Evolutionary conservation across 2,888 invertebrate genomes (phyloP).

Genomic region (Aphidoletes aphidimyza): DNA sequence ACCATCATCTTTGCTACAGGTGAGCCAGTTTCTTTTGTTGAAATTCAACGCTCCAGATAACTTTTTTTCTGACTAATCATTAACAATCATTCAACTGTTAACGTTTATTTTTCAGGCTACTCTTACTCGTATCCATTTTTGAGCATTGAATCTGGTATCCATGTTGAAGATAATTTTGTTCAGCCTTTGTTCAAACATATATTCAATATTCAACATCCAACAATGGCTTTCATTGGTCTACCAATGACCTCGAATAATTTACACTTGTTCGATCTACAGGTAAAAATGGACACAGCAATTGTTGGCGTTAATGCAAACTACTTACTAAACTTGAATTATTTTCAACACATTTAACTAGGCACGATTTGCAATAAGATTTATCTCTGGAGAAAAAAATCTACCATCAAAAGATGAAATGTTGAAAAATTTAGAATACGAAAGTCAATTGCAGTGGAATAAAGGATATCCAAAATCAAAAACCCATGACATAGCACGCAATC

Average conservation of each 20-base stretch:
- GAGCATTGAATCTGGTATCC: conserved; percentile 74
- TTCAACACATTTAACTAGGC: not conserved
- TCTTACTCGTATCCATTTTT: conserved; percentile 82
- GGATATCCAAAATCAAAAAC: conserved; percentile 80
- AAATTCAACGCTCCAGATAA: not conserved
- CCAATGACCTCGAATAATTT: conserved; percentile 86
- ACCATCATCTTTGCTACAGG: conserved; percentile 66
- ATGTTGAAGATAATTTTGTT: conserved; percentile 81
- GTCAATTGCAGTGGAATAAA: conserved; percentile 69
- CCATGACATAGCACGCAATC: conserved; percentile 77
- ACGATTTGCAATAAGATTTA: conserved; percentile 73
- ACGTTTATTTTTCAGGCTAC: conserved; percentile 70
- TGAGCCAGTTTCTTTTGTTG: not conserved
- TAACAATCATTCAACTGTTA: not conserved
- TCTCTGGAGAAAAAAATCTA: conserved; percentile 72
- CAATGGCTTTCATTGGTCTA: conserved; percentile 85
- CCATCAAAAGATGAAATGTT: conserved; percentile 75
- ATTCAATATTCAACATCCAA: conserved; percentile 81
- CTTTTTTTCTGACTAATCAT: not conserved
- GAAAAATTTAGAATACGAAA: conserved; percentile 68
- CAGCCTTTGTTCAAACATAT: conserved; percentile 87
- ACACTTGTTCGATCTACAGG: conserved; percentile 87
- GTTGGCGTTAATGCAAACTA: not conserved
- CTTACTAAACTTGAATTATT: not conserved
- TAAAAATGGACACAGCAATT: conserved; percentile 61